A percentile compares a stretch with the other conserved stretches of the same genome.
phyloP scores from a whole-genome alignment of 2,113 vertebrate species.

The Girardinichthys multiradiatus region DNA sequence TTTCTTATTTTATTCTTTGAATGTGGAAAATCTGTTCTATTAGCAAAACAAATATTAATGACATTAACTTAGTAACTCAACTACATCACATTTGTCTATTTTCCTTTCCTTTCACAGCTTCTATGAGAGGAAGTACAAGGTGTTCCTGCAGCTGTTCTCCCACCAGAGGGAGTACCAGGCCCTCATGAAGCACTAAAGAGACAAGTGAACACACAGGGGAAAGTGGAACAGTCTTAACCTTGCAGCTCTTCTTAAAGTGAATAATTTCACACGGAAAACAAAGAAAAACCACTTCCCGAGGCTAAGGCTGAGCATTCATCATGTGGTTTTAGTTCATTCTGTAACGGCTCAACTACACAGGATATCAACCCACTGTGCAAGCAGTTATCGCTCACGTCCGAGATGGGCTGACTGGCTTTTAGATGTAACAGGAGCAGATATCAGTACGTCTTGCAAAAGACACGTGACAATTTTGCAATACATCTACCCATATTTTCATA shows the following conservation, averaged over 20 bases:
- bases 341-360: neutral
- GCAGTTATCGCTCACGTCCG: neutral
- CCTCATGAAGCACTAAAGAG: slow-evolving; percentile 83
- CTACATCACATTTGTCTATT: neutral
- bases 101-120: slow-evolving; percentile 78
- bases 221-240: slow-evolving; percentile 1
- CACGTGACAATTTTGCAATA: neutral
- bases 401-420: neutral
- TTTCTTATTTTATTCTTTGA: no score
- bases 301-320: neutral
- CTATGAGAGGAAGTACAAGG: slow-evolving; percentile 91
- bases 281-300: neutral
- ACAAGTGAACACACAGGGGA: slow-evolving; percentile 12
- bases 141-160: slow-evolving; percentile 88
- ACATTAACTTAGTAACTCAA: neutral
- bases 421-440: neutral
- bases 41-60: no score
- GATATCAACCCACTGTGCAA: slow-evolving; percentile 1
- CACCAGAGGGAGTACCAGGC: slow-evolving; percentile 90
- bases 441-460: neutral
- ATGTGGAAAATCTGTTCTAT: no score
- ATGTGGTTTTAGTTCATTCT: neutral
- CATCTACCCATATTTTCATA: neutral
- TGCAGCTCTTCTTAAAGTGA: neutral
- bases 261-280: neutral